Conservation (phyloP, 2,888 invertebrate species). For the Metallyticus violacea region DNA sequence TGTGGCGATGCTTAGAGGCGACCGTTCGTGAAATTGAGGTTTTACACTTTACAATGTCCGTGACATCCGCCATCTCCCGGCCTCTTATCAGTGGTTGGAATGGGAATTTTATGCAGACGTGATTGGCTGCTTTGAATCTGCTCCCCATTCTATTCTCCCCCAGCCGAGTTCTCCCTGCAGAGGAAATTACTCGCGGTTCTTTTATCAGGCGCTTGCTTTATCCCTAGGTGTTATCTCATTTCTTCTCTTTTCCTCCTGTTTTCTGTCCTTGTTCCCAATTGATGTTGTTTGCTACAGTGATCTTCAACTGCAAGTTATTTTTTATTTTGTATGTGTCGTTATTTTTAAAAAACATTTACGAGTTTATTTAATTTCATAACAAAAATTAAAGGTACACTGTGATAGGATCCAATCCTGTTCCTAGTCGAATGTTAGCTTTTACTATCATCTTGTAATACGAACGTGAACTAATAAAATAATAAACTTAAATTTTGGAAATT, state of each 20-base stretch:
- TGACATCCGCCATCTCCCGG: neutral
- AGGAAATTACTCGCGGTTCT: slow-evolving; percentile 2
- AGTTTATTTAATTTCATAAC: too few species aligned
- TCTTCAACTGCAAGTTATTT: too few species aligned
- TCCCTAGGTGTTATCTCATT: neutral
- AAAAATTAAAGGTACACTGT: too few species aligned
- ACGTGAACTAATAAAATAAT: too few species aligned
- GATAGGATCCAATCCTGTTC: too few species aligned
- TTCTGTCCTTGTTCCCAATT: neutral
- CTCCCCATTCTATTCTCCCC: slow-evolving; percentile 18
- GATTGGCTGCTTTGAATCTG: slow-evolving; percentile 32
- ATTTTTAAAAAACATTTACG: too few species aligned
- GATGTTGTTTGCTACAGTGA: neutral
- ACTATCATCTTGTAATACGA: too few species aligned
- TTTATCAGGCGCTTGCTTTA: slow-evolving; percentile 3
- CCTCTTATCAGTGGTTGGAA: slow-evolving; percentile 27
- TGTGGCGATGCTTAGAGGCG: neutral
- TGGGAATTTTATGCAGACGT: slow-evolving; percentile 34
- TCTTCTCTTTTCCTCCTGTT: neutral
- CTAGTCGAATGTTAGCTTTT: too few species aligned
- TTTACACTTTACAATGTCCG: slow-evolving; percentile 9
- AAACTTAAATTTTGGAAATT: too few species aligned
- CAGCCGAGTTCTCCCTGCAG: neutral
- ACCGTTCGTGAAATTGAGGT: slow-evolving; percentile 5
- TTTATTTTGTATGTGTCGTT: too few species aligned